Evolutionary conservation across 2,113 vertebrate species (phyloP).

Genomic region (Corapipo altera): DNA sequence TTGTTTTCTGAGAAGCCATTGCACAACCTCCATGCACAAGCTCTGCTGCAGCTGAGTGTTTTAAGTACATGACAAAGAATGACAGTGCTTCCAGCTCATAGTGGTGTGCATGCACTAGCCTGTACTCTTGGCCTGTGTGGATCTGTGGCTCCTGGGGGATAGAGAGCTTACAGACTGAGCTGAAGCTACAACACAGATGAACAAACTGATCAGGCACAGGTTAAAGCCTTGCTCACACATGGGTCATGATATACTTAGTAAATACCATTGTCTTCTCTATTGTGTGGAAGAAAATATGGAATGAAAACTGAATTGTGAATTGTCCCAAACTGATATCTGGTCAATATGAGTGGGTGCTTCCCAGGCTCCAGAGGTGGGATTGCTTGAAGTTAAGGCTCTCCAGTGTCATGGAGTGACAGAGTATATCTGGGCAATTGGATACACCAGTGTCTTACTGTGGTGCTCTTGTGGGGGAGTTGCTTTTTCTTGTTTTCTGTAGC

Average conservation of each 20-base stretch:
- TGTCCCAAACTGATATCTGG: neutral
- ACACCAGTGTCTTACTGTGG: too few relatives aligned
- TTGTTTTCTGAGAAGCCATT: neutral
- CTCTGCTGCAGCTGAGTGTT: neutral
- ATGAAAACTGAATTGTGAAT: neutral
- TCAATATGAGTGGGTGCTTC: neutral
- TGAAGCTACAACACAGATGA: neutral
- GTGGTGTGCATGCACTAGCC: neutral
- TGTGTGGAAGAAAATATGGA: neutral
- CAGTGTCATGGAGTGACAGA: neutral
- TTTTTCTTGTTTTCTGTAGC: neutral
- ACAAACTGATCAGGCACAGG: neutral
- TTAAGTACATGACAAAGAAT: neutral
- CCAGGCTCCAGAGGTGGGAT: neutral
- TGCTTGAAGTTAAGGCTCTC: neutral
- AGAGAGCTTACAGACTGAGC: neutral
- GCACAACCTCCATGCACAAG: neutral
- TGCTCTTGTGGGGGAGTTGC: neutral
- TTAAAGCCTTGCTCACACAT: neutral
- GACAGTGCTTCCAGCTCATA: neutral
- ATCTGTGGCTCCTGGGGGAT: rapidly evolving
- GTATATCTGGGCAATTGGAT: neutral
- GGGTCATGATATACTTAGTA: rapidly evolving
- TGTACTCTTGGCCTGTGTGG: rapidly evolving
- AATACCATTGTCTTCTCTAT: rapidly evolving